These are phyloP conservation scores for Trididemnum clinides DNA, from an alignment of 23 tunicate genomes.

Conservation along the genomic window DNA sequence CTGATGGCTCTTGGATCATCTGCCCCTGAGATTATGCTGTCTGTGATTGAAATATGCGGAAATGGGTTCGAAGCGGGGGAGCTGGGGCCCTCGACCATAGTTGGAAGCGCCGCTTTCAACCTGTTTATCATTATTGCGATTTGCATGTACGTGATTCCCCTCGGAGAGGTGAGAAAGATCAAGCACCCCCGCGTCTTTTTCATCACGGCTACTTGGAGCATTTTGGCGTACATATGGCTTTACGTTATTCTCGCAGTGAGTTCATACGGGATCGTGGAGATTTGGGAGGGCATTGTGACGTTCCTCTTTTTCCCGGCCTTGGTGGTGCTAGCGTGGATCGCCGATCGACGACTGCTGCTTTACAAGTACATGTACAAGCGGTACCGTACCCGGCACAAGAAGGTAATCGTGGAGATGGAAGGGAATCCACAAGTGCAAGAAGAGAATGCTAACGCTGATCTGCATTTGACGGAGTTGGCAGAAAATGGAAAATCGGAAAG, in stretches of 20 bases:
- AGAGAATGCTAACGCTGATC: neutral
- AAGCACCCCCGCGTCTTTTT: slow-evolving; percentile 98
- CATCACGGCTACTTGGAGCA: slow-evolving; percentile 94
- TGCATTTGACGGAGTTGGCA: slow-evolving; percentile 62
- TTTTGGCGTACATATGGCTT: slow-evolving; percentile 95
- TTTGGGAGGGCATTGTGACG: slow-evolving; percentile 94
- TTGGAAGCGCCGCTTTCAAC: slow-evolving; percentile 96
- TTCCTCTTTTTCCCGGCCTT: slow-evolving; percentile 92
- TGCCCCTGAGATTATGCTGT: slow-evolving; percentile 99
- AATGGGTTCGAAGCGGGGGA: slow-evolving; percentile 89
- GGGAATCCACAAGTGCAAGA: slow-evolving; percentile 50
- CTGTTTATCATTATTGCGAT: slow-evolving; percentile 96
- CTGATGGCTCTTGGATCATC: slow-evolving; percentile 99
- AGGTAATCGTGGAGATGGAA: slow-evolving; percentile 76
- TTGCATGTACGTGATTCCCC: slow-evolving; percentile 99
- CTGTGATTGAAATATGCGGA: slow-evolving; percentile 86
- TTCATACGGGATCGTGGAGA: slow-evolving; percentile 77
- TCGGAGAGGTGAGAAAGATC: slow-evolving; percentile 83
- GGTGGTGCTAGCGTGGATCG: slow-evolving; percentile 95
- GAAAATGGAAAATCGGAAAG: slow-evolving; percentile 36
- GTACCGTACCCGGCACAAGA: slow-evolving; percentile 59
- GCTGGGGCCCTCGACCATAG: slow-evolving; percentile 98
- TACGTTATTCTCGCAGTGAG: slow-evolving; percentile 83
- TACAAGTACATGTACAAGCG: slow-evolving; percentile 95
- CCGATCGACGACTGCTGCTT: slow-evolving; percentile 92